phyloP scores from a whole-genome alignment of 2,113 vertebrate genomes.

The Lutjanus erythropterus region DNA sequence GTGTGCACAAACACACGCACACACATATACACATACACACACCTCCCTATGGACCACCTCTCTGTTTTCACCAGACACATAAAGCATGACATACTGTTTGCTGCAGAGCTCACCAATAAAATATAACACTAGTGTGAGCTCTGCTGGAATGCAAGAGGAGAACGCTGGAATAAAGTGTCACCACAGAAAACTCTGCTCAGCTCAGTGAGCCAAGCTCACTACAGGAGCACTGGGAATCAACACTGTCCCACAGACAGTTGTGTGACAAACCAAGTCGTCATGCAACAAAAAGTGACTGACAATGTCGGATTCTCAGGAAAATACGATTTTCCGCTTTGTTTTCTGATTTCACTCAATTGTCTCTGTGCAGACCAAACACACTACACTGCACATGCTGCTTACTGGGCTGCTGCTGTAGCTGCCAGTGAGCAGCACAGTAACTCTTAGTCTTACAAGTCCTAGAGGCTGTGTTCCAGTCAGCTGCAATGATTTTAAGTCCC shows the following conservation, averaged over 20 bases:
- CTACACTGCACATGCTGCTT: not conserved
- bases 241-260: conserved; percentile 20
- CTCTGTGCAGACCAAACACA: conserved; percentile 18
- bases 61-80: conserved; percentile 54
- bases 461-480: conserved; percentile 45
- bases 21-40: conserved; percentile 8
- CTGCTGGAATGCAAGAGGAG: conserved; percentile 26
- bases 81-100: conserved; percentile 56
- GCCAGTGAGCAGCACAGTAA: conserved; percentile 53
- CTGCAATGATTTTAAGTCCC: conserved; percentile 54
- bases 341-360: conserved; percentile 50
- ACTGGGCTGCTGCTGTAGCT: conserved; percentile 31
- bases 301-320: conserved; percentile 21
- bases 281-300: conserved; percentile 23
- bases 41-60: conserved; percentile 7
- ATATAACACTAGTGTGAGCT: conserved; percentile 54
- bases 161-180: conserved; percentile 30
- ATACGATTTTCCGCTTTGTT: conserved; percentile 57
- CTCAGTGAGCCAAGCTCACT: not conserved
- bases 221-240: not conserved
- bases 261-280: conserved; percentile 35
- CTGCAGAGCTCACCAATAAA: conserved; percentile 50
- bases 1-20: conserved; percentile 7
- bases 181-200: conserved; percentile 28
- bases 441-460: conserved; percentile 41